Evolutionary conservation across 1,140 invertebrate species (phyloP).

Genomic region (Meloidogyne exigua): DNA sequence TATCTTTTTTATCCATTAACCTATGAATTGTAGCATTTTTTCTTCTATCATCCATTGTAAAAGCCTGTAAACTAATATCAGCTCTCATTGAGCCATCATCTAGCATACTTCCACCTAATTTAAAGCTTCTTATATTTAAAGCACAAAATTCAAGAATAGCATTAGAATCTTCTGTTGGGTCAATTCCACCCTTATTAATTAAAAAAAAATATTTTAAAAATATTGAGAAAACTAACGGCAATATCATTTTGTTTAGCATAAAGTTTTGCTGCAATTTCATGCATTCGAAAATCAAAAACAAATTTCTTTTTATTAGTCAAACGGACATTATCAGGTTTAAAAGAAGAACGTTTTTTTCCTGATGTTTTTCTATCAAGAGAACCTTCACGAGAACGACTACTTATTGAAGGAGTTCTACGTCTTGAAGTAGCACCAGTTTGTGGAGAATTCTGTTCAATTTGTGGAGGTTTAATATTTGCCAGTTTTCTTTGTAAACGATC

Average conservation of each 20-base stretch:
- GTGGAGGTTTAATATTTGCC: neutral
- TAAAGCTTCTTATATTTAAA: constrained; percentile 47
- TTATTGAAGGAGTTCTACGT: constrained; percentile 16
- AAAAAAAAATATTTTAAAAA: no score
- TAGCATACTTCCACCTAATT: constrained; percentile 50
- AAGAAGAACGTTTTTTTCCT: constrained; percentile 1
- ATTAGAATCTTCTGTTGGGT: constrained; percentile 13
- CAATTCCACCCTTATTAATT: constrained; percentile 16
- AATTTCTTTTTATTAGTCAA: constrained; percentile 35
- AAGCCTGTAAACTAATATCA: constrained; percentile 45
- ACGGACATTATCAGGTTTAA: neutral
- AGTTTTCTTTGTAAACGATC: constrained; percentile 16
- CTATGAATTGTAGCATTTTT: constrained; percentile 47
- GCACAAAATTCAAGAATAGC: constrained; percentile 15
- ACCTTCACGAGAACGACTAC: neutral
- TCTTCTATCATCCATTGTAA: constrained; percentile 62
- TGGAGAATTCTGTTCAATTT: constrained; percentile 18
- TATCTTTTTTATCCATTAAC: constrained; percentile 57
- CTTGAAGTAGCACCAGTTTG: constrained; percentile 1
- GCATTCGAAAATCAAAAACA: constrained; percentile 53
- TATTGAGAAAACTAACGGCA: constrained; percentile 7
- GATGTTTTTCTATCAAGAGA: neutral
- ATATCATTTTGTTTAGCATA: constrained; percentile 10
- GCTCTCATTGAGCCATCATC: constrained; percentile 51
- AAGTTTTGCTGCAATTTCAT: constrained; percentile 42